A percentile compares a stretch with the other conserved stretches of the same genome.
Conservation (phyloP, 2,113 vertebrate species). For the Neogobius melanostomus region DNA sequence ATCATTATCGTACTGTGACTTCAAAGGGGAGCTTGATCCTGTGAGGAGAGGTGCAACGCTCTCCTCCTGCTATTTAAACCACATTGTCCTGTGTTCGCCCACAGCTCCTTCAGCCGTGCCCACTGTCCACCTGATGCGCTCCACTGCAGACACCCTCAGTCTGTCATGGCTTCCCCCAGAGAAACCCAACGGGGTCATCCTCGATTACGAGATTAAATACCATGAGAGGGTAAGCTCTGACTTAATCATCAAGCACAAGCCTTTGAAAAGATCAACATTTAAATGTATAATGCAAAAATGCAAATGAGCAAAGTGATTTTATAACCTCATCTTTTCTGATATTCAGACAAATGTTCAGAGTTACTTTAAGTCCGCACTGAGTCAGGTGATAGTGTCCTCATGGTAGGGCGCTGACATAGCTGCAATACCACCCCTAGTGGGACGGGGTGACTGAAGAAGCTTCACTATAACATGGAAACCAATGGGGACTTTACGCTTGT, state of each 20-base stretch:
- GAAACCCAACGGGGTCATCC: conserved; percentile 95
- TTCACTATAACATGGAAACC: too few relatives aligned
- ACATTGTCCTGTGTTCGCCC: conserved; percentile 19
- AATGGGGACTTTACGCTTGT: too few relatives aligned
- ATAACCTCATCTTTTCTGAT: background rate
- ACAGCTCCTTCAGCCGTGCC: conserved; percentile 93
- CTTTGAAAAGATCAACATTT: conserved; percentile 7
- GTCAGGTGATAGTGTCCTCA: background rate
- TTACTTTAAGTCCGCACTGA: background rate
- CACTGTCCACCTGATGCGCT: conserved; percentile 90
- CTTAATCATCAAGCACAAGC: conserved; percentile 10
- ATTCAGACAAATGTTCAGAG: background rate
- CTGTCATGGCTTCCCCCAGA: conserved; percentile 95
- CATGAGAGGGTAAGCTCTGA: conserved; percentile 87
- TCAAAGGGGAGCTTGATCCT: conserved; percentile 12
- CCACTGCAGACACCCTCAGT: conserved; percentile 90
- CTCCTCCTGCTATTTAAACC: background rate
- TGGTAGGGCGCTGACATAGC: too few relatives aligned
- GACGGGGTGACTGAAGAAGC: too few relatives aligned
- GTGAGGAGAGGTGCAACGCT: background rate
- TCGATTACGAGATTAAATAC: conserved; percentile 99
- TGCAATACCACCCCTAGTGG: too few relatives aligned
- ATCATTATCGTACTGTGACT: conserved; percentile 27
- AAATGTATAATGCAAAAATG: conserved; percentile 26
- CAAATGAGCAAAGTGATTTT: conserved; percentile 6